These are phyloP conservation scores for Hypotaenidia philippensis DNA, from an alignment of 2,797 vertebrate genomes.

Conservation along the genomic window DNA sequence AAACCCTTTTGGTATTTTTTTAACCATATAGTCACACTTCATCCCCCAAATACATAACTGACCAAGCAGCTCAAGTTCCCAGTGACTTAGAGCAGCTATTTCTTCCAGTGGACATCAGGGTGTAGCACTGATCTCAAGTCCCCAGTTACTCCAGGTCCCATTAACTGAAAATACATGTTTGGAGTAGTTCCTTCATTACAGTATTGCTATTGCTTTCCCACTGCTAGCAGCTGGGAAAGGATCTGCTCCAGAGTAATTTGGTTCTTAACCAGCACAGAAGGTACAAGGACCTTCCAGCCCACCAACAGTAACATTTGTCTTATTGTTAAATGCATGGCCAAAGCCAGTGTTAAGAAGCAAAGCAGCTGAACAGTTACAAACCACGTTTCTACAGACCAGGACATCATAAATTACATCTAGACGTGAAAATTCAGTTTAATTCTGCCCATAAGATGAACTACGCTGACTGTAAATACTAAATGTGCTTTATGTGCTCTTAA, in stretches of 20 bases:
- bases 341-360: not conserved
- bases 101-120: not conserved
- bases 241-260: not conserved
- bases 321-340: not conserved
- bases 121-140: not conserved
- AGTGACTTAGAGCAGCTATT: not conserved
- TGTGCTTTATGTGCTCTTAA: not conserved
- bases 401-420: fast-evolving
- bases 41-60: not conserved
- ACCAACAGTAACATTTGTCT: not conserved
- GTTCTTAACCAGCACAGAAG: not conserved
- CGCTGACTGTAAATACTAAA: not conserved
- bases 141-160: not conserved
- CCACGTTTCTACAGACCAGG: not conserved
- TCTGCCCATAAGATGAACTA: not conserved
- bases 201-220: not conserved
- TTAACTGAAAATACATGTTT: not conserved
- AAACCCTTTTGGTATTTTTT: not conserved
- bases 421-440: not conserved
- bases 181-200: not conserved
- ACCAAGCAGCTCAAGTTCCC: not conserved
- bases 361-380: not conserved
- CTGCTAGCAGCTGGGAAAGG: not conserved
- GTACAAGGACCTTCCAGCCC: not conserved
- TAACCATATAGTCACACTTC: no score